These are phyloP conservation scores for Eupsilia transversa DNA, from an alignment of 2,888 invertebrate genomes.

Conservation along the genomic window DNA sequence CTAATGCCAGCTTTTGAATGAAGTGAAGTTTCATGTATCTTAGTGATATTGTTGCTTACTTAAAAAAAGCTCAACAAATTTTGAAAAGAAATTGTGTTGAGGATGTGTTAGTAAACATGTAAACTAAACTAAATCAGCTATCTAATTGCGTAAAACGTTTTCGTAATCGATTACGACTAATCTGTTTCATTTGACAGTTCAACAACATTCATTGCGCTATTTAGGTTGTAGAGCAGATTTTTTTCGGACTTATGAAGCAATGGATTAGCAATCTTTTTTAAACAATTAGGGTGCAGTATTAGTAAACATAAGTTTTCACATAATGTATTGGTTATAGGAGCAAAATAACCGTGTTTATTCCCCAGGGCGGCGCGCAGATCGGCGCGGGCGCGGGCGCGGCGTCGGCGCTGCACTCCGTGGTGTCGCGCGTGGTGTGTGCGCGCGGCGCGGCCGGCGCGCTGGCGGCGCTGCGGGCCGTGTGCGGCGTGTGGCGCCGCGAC, in stretches of 20 bases:
- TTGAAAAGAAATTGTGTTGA: background rate
- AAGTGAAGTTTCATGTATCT: background rate
- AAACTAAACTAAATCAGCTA: no score
- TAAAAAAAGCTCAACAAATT: background rate
- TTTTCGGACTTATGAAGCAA: no score
- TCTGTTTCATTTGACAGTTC: no score
- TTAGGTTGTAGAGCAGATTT: no score
- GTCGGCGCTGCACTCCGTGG: conserved; percentile 79
- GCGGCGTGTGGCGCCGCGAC: conserved; percentile 93
- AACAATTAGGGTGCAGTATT: no score
- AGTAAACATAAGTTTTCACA: background rate
- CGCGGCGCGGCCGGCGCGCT: conserved; percentile 79
- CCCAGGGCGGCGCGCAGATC: conserved; percentile 80
- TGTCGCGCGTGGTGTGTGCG: conserved; percentile 83
- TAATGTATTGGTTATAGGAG: background rate
- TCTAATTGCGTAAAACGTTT: no score
- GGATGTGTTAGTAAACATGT: background rate
- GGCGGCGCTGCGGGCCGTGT: conserved; percentile 77
- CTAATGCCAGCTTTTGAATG: background rate
- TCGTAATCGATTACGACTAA: no score
- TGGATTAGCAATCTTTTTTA: no score
- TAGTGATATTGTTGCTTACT: no score
- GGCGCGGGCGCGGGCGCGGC: conserved; percentile 86
- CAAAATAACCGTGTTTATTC: rapidly evolving
- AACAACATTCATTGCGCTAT: no score